Evolutionary conservation across 2,888 invertebrate genomes (phyloP).

Genomic region (Rhagophthalmus giganteus): DNA sequence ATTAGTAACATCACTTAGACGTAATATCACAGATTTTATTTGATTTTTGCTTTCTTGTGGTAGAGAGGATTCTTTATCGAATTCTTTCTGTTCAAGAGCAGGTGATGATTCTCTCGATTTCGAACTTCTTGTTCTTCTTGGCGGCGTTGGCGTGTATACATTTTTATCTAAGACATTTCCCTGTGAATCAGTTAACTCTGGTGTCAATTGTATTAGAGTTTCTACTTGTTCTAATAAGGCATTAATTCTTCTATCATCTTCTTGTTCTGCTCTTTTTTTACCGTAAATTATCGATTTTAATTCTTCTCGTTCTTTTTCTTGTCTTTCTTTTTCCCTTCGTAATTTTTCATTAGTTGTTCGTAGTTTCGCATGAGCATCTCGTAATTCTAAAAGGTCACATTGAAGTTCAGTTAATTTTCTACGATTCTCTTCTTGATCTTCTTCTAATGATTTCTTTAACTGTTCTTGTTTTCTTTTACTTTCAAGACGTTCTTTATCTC

Average conservation of each 20-base stretch:
- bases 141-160: constrained; percentile 69
- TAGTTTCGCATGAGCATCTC: constrained; percentile 90
- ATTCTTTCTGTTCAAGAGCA: constrained; percentile 57
- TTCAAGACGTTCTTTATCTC: constrained; percentile 86
- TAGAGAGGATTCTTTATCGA: constrained; percentile 59
- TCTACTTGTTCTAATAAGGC: constrained; percentile 78
- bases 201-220: constrained; percentile 71
- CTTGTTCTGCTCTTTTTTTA: constrained; percentile 60
- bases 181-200: constrained; percentile 64
- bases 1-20: constrained; percentile 72
- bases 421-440: constrained; percentile 87
- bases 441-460: constrained; percentile 79
- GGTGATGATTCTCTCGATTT: constrained; percentile 75
- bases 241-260: constrained; percentile 74
- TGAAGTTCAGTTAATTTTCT: constrained; percentile 82
- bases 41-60: constrained; percentile 50
- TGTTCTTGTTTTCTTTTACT: constrained; percentile 84
- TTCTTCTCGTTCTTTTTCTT: constrained; percentile 77
- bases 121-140: constrained; percentile 68
- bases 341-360: constrained; percentile 89
- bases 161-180: constrained; percentile 53
- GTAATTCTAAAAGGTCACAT: constrained; percentile 82
- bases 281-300: constrained; percentile 56
- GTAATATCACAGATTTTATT: constrained; percentile 59
- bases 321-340: constrained; percentile 82